A percentile compares a stretch with the other conserved stretches of the same genome.
Conservation (phyloP, 2,113 vertebrate genomes). For the Chionomys nivalis region DNA sequence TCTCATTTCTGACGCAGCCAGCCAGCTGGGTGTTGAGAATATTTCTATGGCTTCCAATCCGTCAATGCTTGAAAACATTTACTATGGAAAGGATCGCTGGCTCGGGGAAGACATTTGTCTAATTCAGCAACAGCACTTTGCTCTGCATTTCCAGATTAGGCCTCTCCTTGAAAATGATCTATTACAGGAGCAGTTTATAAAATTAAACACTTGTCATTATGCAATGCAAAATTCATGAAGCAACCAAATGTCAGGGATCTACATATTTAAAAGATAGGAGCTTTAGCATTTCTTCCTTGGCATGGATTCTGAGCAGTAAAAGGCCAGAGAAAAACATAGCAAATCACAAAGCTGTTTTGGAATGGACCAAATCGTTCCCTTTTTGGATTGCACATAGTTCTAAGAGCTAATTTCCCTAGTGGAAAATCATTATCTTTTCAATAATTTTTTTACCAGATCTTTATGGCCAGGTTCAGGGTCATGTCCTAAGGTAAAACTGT, state of each 20-base stretch:
- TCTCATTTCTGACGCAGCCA: slow-evolving; percentile 76
- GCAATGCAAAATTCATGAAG: slow-evolving; percentile 80
- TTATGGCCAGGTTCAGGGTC: background rate
- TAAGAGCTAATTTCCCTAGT: slow-evolving; percentile 44
- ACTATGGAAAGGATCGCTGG: slow-evolving; percentile 71
- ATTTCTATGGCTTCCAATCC: slow-evolving; percentile 73
- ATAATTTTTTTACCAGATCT: slow-evolving; percentile 50
- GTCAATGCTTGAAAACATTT: slow-evolving; percentile 76
- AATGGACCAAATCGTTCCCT: slow-evolving; percentile 66
- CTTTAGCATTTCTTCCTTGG: slow-evolving; percentile 79
- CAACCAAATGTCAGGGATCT: slow-evolving; percentile 84
- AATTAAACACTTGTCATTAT: slow-evolving; percentile 84
- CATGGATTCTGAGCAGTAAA: slow-evolving; percentile 83
- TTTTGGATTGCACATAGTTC: slow-evolving; percentile 30
- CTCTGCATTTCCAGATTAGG: slow-evolving; percentile 77
- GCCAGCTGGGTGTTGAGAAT: slow-evolving; percentile 81
- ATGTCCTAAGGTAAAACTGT: background rate
- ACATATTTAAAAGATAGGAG: slow-evolving; percentile 80
- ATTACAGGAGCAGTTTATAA: slow-evolving; percentile 80
- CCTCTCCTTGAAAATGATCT: slow-evolving; percentile 81
- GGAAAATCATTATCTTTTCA: slow-evolving; percentile 48
- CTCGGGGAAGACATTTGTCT: slow-evolving; percentile 76
- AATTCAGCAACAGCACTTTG: slow-evolving; percentile 72
- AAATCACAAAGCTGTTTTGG: slow-evolving; percentile 77
- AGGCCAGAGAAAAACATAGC: slow-evolving; percentile 78